Evolutionary conservation across 2,797 vertebrate species (phyloP).

Genomic region (Myotis findleyi): DNA sequence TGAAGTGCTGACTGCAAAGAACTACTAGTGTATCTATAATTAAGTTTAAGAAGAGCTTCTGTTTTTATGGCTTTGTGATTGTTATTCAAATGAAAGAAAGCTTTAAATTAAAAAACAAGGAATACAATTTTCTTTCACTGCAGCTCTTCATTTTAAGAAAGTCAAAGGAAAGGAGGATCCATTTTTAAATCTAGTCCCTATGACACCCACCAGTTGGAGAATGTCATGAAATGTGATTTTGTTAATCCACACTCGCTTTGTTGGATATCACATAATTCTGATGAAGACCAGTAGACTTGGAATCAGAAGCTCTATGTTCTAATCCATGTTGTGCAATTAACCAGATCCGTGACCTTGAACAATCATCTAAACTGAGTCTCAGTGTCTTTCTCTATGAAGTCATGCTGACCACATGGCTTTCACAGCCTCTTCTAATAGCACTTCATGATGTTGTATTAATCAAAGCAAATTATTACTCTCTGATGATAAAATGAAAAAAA

Average conservation of each 20-base stretch:
- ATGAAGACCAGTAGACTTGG: slow-evolving; percentile 50
- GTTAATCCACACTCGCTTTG: slow-evolving; percentile 7
- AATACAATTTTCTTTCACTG: slow-evolving; percentile 67
- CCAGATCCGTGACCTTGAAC: slow-evolving; percentile 52
- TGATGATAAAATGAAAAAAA: background rate
- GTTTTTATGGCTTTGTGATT: slow-evolving; percentile 77
- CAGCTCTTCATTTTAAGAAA: slow-evolving; percentile 66
- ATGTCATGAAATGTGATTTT: slow-evolving; percentile 34
- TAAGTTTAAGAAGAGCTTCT: slow-evolving; percentile 75
- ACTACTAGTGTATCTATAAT: slow-evolving; percentile 79
- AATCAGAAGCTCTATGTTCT: slow-evolving; percentile 28
- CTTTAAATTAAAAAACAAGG: slow-evolving; percentile 72
- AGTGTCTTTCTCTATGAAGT: background rate
- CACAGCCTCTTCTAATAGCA: background rate
- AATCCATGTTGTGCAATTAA: background rate
- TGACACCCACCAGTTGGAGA: background rate
- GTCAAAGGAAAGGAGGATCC: background rate
- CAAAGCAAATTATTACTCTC: background rate
- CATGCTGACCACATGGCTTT: background rate
- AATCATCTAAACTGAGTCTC: background rate
- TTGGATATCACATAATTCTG: slow-evolving; percentile 12
- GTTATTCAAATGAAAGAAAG: slow-evolving; percentile 77
- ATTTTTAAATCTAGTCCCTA: background rate
- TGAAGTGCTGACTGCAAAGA: slow-evolving; percentile 72
- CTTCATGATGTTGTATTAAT: background rate